Evolutionary conservation across 2,797 vertebrate species (phyloP), one percentile per base, ranked within the genome.

Genomic region (Betta splendens): DNA sequence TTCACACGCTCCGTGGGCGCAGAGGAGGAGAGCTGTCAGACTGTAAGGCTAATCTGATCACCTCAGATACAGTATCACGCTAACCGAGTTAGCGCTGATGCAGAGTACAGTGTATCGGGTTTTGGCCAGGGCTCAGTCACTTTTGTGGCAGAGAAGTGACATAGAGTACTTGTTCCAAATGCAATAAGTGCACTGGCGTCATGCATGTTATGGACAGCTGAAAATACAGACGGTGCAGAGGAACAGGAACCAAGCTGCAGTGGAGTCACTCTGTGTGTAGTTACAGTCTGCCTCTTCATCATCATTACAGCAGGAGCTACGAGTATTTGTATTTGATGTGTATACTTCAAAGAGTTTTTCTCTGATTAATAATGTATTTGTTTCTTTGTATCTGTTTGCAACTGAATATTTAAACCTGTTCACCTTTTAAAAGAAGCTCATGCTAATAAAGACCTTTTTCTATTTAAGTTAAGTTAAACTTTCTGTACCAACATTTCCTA

Each of bases 51-150:
- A 87, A 90, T 86, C 57, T 42, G 69, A 88, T 90, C 69, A 87
- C 44, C 63, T 65, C 74, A 73, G 81, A 87, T 88, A 79, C 73
- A 69, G 71, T 80, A 80, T 86, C 85, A 52, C 60, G 77, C 59
- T 89, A 89, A 90, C 84, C 65, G 79, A 33, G 85, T 90, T 87
- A 90, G 80, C 47, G 74, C 74, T 71, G 77, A 72, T 83, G 81
- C 83, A 78, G 79, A 80, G 79, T 77, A 52, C 79, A 72, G 74
- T 83, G 73, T 88, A 79, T 89, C 86, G 86, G 73, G 84, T 84
- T 86, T 77, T 84, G 66, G 54, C 72, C 45, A 43, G 79, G 75
- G 82, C 75, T 78, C 78, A 58, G 73, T 86, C 82, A 87, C 82
- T 85, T 87, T 90, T 87, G 73, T 84, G 65, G 75, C 69, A 56